A percentile compares a stretch with the other conserved stretches of the same genome.
Conservation (phyloP, 64 coral and sea anemone species). For the Platygyra sinensis region DNA sequence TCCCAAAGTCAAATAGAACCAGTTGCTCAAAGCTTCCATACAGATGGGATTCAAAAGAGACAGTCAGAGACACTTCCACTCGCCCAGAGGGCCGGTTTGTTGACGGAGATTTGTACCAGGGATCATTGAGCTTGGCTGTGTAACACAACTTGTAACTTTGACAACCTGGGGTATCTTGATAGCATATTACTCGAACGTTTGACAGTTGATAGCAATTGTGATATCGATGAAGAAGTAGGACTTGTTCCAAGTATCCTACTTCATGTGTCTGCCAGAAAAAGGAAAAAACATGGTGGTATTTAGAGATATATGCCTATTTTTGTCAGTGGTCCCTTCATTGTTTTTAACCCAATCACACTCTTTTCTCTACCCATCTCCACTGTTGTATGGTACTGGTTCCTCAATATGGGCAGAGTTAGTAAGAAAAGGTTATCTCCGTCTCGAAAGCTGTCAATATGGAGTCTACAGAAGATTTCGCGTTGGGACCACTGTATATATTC, state of each 20-base stretch:
- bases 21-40: conserved; percentile 77
- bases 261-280: background rate
- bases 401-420: too few relatives aligned
- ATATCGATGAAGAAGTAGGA: conserved; percentile 8
- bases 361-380: too few relatives aligned
- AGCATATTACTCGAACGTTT: background rate
- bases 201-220: conserved; percentile 29
- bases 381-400: too few relatives aligned
- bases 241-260: background rate
- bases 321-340: too few relatives aligned
- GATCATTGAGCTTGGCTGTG: conserved; percentile 16
- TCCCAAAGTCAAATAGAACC: conserved; percentile 81
- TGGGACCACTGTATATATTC: too few relatives aligned
- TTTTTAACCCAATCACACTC: too few relatives aligned
- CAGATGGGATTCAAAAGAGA: conserved; percentile 14
- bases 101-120: background rate
- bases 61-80: background rate
- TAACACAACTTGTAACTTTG: conserved; percentile 14
- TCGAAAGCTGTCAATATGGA: too few relatives aligned
- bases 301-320: background rate
- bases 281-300: background rate
- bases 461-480: too few relatives aligned
- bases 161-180: background rate
- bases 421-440: too few relatives aligned
- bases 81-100: background rate